Evolutionary conservation across 2,113 vertebrate species (phyloP).

Genomic region (Urocynchramus pylzowi): DNA sequence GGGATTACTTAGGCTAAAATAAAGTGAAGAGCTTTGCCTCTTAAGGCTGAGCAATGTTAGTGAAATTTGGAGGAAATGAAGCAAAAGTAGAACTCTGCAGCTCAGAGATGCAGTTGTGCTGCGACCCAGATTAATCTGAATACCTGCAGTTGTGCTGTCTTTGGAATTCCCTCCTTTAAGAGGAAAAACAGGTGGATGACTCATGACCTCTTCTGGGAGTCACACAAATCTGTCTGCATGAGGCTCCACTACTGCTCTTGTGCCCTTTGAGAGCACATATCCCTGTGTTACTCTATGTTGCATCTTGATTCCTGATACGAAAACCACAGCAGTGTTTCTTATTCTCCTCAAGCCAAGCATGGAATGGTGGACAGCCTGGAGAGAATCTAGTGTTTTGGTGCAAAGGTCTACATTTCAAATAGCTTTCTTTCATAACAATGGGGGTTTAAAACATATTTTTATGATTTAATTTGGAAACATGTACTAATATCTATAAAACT

Average conservation of each 20-base stretch:
- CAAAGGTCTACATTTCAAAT: neutral
- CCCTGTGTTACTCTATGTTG: accelerated
- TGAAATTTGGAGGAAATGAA: neutral
- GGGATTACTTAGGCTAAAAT: neutral
- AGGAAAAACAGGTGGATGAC: neutral
- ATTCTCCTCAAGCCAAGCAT: neutral
- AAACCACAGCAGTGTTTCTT: neutral
- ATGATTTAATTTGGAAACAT: neutral
- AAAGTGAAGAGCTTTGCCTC: neutral
- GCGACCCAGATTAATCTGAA: neutral
- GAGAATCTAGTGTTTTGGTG: neutral
- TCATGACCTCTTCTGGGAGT: neutral
- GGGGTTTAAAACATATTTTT: accelerated
- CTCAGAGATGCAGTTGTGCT: neutral
- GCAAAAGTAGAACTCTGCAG: neutral
- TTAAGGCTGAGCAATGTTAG: neutral
- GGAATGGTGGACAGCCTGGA: neutral
- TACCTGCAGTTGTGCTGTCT: neutral
- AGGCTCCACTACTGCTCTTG: neutral
- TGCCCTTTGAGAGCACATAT: neutral
- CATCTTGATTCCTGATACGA: accelerated
- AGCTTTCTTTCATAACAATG: neutral
- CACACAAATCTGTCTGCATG: neutral
- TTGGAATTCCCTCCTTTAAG: neutral
- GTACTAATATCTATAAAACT: neutral